A percentile compares a stretch with the other conserved stretches of the same genome.
phyloP scores from a whole-genome alignment of 2,113 vertebrate species.

The Dicaeum eximium region DNA sequence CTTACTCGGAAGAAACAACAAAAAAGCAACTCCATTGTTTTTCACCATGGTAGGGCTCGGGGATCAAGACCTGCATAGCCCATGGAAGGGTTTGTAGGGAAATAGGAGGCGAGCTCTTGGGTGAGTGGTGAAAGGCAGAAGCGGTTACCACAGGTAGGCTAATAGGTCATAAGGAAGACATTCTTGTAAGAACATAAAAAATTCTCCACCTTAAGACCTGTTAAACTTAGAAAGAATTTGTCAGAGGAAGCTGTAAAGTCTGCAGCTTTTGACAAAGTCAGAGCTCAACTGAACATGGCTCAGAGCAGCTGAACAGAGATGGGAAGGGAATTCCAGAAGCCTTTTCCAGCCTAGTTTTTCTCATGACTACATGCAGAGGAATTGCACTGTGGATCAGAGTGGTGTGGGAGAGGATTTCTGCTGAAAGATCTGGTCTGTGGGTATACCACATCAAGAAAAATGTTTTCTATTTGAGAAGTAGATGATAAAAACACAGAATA shows the following conservation, averaged over 20 bases:
- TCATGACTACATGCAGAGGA: accelerated
- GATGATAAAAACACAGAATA: neutral
- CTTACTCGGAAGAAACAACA: neutral
- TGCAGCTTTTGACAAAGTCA: neutral
- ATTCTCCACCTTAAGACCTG: neutral
- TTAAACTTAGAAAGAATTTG: neutral
- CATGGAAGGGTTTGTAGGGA: accelerated
- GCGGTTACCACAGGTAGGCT: neutral
- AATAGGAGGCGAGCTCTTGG: too few species aligned
- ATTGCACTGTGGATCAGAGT: neutral
- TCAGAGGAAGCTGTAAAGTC: neutral
- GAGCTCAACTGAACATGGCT: neutral
- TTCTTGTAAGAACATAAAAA: neutral
- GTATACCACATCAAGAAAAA: neutral
- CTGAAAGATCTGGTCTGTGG: neutral
- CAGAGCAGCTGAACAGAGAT: neutral
- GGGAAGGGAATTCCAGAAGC: neutral
- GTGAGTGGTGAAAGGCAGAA: accelerated
- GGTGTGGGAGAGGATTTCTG: neutral
- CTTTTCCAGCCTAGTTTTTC: neutral
- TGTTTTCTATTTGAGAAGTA: neutral
- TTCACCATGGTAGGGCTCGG: neutral
- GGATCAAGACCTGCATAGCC: too few species aligned
- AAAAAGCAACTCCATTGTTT: neutral
- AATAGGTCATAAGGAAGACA: neutral